Base-by-base conservation (phyloP, 2,113 vertebrate species). In the Aptenodytes forsteri region DNA sequence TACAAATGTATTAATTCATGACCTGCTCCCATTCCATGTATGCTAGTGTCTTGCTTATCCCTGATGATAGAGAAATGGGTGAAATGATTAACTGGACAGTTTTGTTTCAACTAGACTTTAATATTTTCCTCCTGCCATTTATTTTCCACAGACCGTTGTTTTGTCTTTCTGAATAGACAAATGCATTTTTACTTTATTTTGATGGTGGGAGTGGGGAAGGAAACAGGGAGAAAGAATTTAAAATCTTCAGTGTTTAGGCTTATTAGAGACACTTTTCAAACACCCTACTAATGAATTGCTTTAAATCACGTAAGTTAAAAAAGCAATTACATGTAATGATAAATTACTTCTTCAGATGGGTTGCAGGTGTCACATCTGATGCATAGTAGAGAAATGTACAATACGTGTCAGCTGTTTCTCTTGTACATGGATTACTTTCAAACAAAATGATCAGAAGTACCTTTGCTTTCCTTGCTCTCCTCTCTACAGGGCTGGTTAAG, bases 291-390 rank as follows among this genome's bases (percentile, higher is more conserved):
- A 95, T 62, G 27, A 80, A 92, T 79, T 50, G 13, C 16, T 93
- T 97, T 95, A 81, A 94, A 90, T 93, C n/a, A 93, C 34, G 6
- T 80, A 59, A 55, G 19, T 83, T 91, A 36, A 89, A 84, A 77
- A 87, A 80, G 46, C 69, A 97, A 85, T 95, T 93, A 67, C 8
- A 49, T 11, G 11, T 59, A 72, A 56, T 92, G 87, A 89, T 65
- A 93, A 96, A 91, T 64, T 83, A 32, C 46, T 85, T 89, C 67
- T 91, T 89, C 70, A 89, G 67, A 56, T 50, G 78, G 69, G 36
- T 81, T 96, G 72, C 88, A 95, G 79, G 85, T 97, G 58, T 83
- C 65, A 66, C 38, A 77, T 26, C 64, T 93, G 83, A 95, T 66
- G 42, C 21, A 49, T 32, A 50, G 67, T 6, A 67, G 30, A 73